Evolutionary conservation across 2,113 vertebrate species (phyloP), one percentile per base, ranked within the genome.

Genomic region (Brachirus orientalis): DNA sequence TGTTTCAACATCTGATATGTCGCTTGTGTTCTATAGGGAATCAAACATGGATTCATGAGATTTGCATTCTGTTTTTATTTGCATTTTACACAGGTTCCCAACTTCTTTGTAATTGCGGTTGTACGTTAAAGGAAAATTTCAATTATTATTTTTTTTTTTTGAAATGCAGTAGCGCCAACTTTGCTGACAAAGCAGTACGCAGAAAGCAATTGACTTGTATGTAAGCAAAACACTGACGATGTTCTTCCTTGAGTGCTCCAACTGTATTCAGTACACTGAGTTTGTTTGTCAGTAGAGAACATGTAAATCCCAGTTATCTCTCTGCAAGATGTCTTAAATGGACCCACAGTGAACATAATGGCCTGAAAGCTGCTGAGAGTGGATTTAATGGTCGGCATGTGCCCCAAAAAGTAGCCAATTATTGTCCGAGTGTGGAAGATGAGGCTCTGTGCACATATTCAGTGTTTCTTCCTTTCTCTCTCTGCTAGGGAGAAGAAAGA

Each of bases 351-450:
- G 43, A 40, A 50, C 4, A 13, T n/a, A 37, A 66, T 33, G 22
- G 37, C 43, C 38, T 57, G 61, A 67, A 65, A 71, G 74, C 55
- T 56, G 18, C 69, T 45, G 17, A 57, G 36, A 74, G 50, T 35
- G 54, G 47, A 54, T 69, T 69, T 72, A 45, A 79, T 63, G 69
- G 17, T 20, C 18, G 59, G 41, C 60, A 17, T 52, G 45, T 45
- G 43, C 9, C 40, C 52, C 8, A 37, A 43, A 45, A 55, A 72
- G 38, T 35, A 72, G 56, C 46, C 63, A 70, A 68, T 82, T 70
- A 73, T 37, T 37, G 35, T 35, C 53, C 6, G 17, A 10, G 57
- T 48, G 18, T 0, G n/a, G 46, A 64, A 63, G 68, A 52, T n/a
- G 12, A 1, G 13, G 18, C 48, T 69, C 47, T 28, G 13, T 50